Evolutionary conservation across 1,140 invertebrate species (phyloP).

Genomic region (Orius laevigatus): DNA sequence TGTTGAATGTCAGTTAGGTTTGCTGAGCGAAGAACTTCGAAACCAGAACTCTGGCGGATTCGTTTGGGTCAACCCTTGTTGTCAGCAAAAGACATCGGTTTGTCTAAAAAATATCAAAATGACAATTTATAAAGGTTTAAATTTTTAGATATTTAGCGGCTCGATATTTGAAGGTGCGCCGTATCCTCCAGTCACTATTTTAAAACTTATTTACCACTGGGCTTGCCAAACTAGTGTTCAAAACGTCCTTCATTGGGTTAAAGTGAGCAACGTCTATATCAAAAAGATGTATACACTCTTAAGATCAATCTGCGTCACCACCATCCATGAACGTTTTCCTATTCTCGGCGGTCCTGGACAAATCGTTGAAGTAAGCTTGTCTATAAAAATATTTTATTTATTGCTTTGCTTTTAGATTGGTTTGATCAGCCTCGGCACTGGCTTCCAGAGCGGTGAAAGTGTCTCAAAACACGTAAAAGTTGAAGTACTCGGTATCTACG

Average conservation of each 20-base stretch:
- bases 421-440: constrained; percentile 76
- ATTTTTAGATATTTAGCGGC: constrained; percentile 45
- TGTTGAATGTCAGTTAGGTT: constrained; percentile 55
- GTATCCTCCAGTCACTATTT: constrained; percentile 56
- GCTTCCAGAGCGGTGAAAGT: constrained; percentile 62
- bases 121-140: too few species aligned
- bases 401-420: constrained; percentile 36
- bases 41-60: constrained; percentile 75
- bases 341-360: constrained; percentile 48
- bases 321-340: constrained; percentile 53
- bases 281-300: constrained; percentile 65
- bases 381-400: not conserved
- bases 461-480: constrained; percentile 58
- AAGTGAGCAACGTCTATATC: constrained; percentile 58
- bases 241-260: constrained; percentile 76
- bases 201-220: constrained; percentile 82
- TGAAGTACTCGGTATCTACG: constrained; percentile 71
- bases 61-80: constrained; percentile 71
- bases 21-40: constrained; percentile 67
- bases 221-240: constrained; percentile 72
- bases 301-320: constrained; percentile 56
- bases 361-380: constrained; percentile 36
- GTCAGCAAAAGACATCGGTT: constrained; percentile 30
- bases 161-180: constrained; percentile 72
- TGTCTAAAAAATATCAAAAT: not conserved